phyloP scores from a whole-genome alignment of 2,797 vertebrate species.

The Miichthys miiuy region DNA sequence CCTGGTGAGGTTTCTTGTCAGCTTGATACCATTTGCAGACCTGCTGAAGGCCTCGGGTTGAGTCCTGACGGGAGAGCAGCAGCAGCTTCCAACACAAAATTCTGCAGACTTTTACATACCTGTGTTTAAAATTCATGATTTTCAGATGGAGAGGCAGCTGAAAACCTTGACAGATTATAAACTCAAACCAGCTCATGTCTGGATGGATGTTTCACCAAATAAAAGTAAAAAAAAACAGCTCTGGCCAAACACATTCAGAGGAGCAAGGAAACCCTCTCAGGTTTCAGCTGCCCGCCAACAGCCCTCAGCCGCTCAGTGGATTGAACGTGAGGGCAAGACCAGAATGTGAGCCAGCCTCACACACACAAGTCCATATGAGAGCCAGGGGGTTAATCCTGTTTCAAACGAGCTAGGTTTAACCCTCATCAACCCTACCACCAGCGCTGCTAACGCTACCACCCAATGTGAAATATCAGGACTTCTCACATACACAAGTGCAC shows the following conservation, averaged over 20 bases:
- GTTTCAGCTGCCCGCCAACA: conserved; percentile 75
- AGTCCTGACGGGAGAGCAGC: conserved; percentile 6
- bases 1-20: conserved; percentile 28
- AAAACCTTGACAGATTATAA: conserved; percentile 56
- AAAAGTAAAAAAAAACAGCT: conserved; percentile 41
- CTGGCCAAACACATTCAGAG: conserved; percentile 47
- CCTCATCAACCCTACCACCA: conserved; percentile 76
- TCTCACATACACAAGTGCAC: conserved; percentile 46
- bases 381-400: conserved; percentile 81
- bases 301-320: conserved; percentile 37
- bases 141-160: conserved; percentile 56
- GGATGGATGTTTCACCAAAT: conserved; percentile 65
- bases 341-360: conserved; percentile 73
- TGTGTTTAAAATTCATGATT: conserved; percentile 37
- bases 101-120: conserved; percentile 19
- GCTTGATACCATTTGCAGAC: conserved; percentile 60
- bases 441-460: conserved; percentile 59
- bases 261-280: conserved; percentile 59
- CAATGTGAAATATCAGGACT: conserved; percentile 56
- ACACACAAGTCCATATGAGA: conserved; percentile 65
- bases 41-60: conserved; percentile 6
- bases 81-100: conserved; percentile 17
- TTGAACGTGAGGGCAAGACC: conserved; percentile 76
- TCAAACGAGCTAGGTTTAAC: conserved; percentile 82
- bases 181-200: conserved; percentile 56